A percentile compares a stretch with the other conserved stretches of the same genome.
These are phyloP conservation scores for Cephus pulcher DNA, from an alignment of 2,888 invertebrate species.

Conservation along the genomic window DNA sequence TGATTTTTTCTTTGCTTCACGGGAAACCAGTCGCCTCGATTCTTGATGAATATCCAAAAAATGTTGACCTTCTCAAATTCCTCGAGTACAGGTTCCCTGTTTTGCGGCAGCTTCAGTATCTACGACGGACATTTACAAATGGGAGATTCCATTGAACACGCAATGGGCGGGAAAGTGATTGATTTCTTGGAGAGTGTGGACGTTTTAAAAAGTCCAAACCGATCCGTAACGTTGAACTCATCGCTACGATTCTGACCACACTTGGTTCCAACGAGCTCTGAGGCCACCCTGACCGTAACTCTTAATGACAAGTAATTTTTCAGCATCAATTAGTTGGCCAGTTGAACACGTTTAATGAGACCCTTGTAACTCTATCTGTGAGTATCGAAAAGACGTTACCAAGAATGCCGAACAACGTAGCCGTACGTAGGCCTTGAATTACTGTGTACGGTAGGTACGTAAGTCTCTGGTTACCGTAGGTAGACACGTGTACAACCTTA, in stretches of 20 bases:
- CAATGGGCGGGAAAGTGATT: constrained; percentile 30
- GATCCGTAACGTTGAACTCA: not conserved
- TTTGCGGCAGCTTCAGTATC: constrained; percentile 6
- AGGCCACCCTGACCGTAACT: constrained; percentile 18
- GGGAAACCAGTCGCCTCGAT: not conserved
- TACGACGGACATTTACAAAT: constrained; percentile 21
- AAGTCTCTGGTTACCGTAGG: constrained; percentile 1
- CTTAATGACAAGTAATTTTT: constrained; percentile 23
- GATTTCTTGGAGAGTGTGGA: constrained; percentile 21
- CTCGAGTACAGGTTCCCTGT: constrained; percentile 8
- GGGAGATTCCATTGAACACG: constrained; percentile 25
- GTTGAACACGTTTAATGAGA: constrained; percentile 20
- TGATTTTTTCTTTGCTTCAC: not conserved
- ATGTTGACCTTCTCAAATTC: not conserved
- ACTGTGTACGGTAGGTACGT: constrained; percentile 5
- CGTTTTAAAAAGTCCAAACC: constrained; percentile 6
- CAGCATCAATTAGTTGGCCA: constrained; percentile 21
- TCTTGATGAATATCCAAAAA: not conserved
- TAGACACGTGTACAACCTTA: not conserved
- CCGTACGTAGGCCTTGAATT: constrained; percentile 11
- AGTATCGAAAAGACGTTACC: not conserved
- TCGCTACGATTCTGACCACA: not conserved
- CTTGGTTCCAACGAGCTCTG: not conserved
- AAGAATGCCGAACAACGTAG: not conserved
- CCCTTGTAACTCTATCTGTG: constrained; percentile 12